Evolutionary conservation across 2,113 vertebrate species (phyloP).

Genomic region (Takifugu flavidus): DNA sequence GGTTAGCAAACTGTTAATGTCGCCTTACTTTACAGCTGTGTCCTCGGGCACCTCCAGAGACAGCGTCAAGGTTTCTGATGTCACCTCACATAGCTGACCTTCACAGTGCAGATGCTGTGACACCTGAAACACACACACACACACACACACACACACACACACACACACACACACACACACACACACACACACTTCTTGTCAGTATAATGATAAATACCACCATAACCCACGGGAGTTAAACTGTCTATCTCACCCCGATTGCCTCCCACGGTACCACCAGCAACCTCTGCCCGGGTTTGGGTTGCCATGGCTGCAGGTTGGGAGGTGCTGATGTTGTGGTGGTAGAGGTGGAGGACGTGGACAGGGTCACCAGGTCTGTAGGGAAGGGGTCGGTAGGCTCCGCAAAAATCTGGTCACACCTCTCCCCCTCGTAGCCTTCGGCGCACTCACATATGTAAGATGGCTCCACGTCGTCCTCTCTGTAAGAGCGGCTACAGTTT

Average conservation of each 20-base stretch:
- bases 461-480: constrained; percentile 47
- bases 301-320: constrained; percentile 86
- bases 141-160: constrained; percentile 28
- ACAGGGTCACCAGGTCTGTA: constrained; percentile 68
- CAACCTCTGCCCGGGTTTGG: constrained; percentile 84
- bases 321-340: constrained; percentile 69
- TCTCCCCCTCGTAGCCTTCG: constrained; percentile 82
- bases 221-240: neutral
- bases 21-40: constrained; percentile 91
- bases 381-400: constrained; percentile 60
- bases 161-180: neutral
- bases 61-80: constrained; percentile 81
- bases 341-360: constrained; percentile 66
- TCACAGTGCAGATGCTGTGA: constrained; percentile 83
- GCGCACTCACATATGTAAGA: constrained; percentile 85
- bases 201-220: too few relatives aligned
- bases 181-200: neutral
- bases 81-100: constrained; percentile 85
- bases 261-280: constrained; percentile 89
- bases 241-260: constrained; percentile 80
- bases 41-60: constrained; percentile 91
- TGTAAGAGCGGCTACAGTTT: constrained; percentile 82
- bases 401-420: constrained; percentile 77
- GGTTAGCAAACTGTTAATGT: too few relatives aligned
- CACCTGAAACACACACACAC: constrained; percentile 73